Conservation (phyloP, 2,797 vertebrate species). For the Orestias chungarensis region DNA sequence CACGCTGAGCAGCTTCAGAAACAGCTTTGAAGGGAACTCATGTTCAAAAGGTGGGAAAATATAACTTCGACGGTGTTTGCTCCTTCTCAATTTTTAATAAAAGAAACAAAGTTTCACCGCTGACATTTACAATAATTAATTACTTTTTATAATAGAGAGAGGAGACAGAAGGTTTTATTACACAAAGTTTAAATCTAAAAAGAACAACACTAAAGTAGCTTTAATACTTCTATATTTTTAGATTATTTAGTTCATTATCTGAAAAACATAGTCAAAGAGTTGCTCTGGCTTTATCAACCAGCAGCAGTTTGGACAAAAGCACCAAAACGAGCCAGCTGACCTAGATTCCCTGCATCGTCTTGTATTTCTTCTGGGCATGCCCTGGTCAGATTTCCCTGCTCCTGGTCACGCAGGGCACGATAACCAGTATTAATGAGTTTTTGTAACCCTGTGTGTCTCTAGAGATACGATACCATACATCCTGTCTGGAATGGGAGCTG, state of each 20-base stretch:
- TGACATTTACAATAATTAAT: neutral
- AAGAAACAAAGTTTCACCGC: neutral
- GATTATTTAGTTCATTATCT: neutral
- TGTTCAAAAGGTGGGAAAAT: neutral
- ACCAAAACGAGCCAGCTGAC: too few species aligned
- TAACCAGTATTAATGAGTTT: too few species aligned
- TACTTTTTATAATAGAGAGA: neutral
- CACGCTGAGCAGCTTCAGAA: neutral
- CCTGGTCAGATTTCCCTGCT: too few species aligned
- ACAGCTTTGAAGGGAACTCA: neutral
- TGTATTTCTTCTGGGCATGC: too few species aligned
- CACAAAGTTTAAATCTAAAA: neutral
- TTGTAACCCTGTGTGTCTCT: too few species aligned
- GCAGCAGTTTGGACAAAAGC: too few species aligned
- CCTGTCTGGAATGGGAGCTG: too few species aligned
- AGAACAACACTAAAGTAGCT: neutral
- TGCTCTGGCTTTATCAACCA: too few species aligned
- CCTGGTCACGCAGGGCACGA: too few species aligned
- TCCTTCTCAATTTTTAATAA: neutral
- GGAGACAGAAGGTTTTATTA: neutral
- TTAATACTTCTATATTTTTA: neutral
- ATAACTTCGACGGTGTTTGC: neutral
- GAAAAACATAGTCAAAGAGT: neutral
- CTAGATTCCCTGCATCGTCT: too few species aligned
- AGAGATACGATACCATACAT: too few species aligned